These are phyloP conservation scores for Parauchenoglanis punctatus DNA, from an alignment of 2,797 vertebrate species.

Conservation along the genomic window DNA sequence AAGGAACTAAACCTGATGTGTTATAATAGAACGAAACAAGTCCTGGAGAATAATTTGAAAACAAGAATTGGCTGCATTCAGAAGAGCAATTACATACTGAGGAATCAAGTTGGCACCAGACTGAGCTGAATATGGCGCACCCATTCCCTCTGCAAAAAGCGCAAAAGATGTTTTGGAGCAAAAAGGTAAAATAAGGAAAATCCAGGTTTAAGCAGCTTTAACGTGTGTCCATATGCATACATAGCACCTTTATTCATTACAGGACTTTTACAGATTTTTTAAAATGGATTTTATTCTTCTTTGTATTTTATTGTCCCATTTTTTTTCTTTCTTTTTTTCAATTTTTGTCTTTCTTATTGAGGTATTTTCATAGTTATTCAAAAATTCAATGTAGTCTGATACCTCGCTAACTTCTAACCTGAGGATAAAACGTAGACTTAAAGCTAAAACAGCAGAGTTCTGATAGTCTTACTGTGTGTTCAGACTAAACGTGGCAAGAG, in stretches of 20 bases:
- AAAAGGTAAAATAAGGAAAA: no score
- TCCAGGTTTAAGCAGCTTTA: neutral
- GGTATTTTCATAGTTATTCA: neutral
- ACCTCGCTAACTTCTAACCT: neutral
- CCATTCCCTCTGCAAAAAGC: neutral
- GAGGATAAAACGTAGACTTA: neutral
- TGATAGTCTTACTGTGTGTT: no score
- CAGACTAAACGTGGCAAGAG: no score
- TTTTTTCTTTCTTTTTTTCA: neutral
- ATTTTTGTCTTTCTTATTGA: no score
- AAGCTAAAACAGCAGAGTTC: neutral
- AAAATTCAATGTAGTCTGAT: neutral
- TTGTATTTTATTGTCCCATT: neutral
- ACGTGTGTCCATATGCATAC: neutral
- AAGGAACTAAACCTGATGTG: neutral
- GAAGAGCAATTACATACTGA: neutral
- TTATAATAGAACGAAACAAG: neutral
- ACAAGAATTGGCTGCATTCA: neutral
- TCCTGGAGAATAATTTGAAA: neutral
- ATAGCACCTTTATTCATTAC: accelerated
- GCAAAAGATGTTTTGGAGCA: no score
- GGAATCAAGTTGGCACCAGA: no score
- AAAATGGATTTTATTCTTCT: neutral
- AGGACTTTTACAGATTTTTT: neutral
- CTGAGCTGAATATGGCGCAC: accelerated